These are phyloP conservation scores for Leptinotarsa haldemani DNA, from an alignment of 2,888 invertebrate genomes.

Conservation along the genomic window DNA sequence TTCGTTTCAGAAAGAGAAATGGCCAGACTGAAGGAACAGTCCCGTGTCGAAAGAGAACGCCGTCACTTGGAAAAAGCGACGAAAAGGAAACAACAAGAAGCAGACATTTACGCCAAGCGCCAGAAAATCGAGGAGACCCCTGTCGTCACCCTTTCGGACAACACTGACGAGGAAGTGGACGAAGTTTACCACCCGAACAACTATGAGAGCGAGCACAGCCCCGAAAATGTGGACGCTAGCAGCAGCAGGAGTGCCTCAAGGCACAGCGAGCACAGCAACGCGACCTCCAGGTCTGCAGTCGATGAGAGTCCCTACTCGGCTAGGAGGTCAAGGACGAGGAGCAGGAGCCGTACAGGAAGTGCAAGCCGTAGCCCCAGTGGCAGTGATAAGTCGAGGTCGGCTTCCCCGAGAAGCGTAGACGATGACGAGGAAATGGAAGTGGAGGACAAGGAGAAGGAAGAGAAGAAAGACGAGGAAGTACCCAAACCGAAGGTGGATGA, in stretches of 20 bases:
- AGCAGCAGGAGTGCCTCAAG: conserved; percentile 15
- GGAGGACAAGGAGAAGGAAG: conserved; percentile 58
- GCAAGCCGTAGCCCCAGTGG: conserved; percentile 46
- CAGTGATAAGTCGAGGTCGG: conserved; percentile 47
- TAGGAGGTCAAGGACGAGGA: conserved; percentile 33
- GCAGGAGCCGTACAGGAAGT: conserved; percentile 45
- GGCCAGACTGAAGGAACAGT: conserved; percentile 81
- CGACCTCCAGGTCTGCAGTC: conserved; percentile 30
- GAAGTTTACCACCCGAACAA: conserved; percentile 39
- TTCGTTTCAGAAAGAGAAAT: conserved; percentile 74
- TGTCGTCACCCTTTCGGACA: conserved; percentile 64
- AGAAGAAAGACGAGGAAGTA: conserved; percentile 52
- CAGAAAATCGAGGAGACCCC: conserved; percentile 57
- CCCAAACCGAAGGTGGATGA: conserved; percentile 65
- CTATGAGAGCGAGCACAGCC: conserved; percentile 36
- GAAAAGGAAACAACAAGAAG: conserved; percentile 62
- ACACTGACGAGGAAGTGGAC: conserved; percentile 49
- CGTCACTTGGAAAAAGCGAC: conserved; percentile 69
- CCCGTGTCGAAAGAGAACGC: conserved; percentile 79
- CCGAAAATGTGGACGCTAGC: conserved; percentile 20
- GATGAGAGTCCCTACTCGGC: conserved; percentile 44
- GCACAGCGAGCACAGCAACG: conserved; percentile 26
- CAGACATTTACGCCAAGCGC: conserved; percentile 58
- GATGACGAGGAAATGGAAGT: conserved; percentile 59
- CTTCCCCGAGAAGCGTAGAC: conserved; percentile 42